Conservation (phyloP, 2,888 invertebrate genomes). For the Phaonia tiefii region DNA sequence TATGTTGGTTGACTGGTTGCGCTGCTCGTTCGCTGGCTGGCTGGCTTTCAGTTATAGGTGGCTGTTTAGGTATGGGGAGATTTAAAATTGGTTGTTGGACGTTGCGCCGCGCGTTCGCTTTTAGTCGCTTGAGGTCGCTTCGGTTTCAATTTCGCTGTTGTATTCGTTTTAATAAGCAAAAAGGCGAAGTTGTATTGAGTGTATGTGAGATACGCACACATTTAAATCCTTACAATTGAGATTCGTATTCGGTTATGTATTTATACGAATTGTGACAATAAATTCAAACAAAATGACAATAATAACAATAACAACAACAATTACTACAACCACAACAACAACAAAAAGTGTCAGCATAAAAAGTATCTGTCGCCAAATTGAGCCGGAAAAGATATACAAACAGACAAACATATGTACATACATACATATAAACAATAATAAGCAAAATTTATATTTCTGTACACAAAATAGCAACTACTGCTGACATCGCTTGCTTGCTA, state of each 20-base stretch:
- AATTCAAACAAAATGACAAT: constrained; percentile 29
- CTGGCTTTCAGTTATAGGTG: neutral
- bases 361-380: too few relatives aligned
- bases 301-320: constrained; percentile 27
- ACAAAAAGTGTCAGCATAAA: constrained; percentile 12
- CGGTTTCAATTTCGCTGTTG: constrained; percentile 49
- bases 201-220: constrained; percentile 25
- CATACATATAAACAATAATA: neutral
- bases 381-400: too few relatives aligned
- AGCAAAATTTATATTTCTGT: neutral
- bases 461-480: neutral
- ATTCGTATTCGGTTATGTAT: neutral
- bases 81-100: neutral
- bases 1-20: constrained; percentile 4
- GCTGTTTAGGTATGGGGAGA: neutral
- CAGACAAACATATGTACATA: too few relatives aligned
- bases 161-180: constrained; percentile 57
- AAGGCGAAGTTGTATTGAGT: constrained; percentile 15
- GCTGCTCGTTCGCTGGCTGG: neutral
- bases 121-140: constrained; percentile 48
- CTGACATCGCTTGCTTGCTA: neutral
- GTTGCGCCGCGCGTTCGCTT: neutral
- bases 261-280: constrained; percentile 39
- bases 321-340: constrained; percentile 31
- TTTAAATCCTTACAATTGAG: too few relatives aligned